These are phyloP conservation scores for Lynx canadensis DNA, from an alignment of 2,113 vertebrate genomes.

Conservation along the genomic window DNA sequence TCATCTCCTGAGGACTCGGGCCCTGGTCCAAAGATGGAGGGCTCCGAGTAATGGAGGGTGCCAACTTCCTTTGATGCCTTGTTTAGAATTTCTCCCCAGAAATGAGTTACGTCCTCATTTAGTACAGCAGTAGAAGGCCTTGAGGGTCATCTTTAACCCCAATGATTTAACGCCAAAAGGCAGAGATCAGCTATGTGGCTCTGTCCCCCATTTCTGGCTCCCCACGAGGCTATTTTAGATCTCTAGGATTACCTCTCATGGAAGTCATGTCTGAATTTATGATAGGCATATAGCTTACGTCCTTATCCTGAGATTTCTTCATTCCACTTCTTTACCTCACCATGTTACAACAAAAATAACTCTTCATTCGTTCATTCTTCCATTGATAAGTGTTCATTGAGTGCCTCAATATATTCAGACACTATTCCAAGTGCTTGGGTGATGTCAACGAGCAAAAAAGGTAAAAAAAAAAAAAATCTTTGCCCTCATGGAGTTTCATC, in stretches of 20 bases:
- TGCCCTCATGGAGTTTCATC: not conserved
- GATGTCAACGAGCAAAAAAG: not conserved
- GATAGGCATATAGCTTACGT: not conserved
- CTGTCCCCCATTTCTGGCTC: not conserved
- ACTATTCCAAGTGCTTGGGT: not conserved
- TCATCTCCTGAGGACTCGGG: constrained; percentile 56
- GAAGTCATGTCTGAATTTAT: not conserved
- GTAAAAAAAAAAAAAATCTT: not conserved
- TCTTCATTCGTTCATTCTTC: not conserved
- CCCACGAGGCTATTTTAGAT: not conserved
- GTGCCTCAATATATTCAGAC: not conserved
- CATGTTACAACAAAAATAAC: not conserved
- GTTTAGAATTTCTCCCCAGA: constrained; percentile 32
- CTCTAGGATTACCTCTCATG: not conserved
- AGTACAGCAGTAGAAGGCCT: not conserved
- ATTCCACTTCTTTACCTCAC: not conserved
- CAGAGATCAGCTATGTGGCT: not conserved
- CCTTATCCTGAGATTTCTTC: not conserved
- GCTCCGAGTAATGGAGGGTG: not conserved
- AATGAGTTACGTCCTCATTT: constrained; percentile 33
- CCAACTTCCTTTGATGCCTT: constrained; percentile 7
- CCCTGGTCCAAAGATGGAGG: not conserved
- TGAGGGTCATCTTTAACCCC: not conserved
- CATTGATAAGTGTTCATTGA: not conserved
- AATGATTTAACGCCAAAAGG: not conserved